Conservation (phyloP, 2,797 vertebrate species). For the Hybognathus amarus region DNA sequence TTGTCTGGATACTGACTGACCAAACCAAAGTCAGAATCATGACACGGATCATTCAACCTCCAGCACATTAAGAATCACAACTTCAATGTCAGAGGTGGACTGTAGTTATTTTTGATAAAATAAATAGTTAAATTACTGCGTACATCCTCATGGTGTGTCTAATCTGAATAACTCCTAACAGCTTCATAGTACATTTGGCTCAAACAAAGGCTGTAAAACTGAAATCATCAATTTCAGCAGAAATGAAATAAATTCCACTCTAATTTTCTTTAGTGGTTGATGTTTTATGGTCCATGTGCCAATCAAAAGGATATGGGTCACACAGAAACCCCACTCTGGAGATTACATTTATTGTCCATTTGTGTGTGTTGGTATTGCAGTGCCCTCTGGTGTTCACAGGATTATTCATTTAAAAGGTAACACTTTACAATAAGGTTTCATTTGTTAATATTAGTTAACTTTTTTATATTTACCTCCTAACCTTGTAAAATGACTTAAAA, state of each 20-base stretch:
- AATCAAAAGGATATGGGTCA: background rate
- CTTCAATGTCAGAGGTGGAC: too few species aligned
- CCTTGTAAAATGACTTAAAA: background rate
- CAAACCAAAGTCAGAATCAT: background rate
- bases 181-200: background rate
- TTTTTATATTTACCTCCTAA: background rate
- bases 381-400: constrained; percentile 50
- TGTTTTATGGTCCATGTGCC: constrained; percentile 21
- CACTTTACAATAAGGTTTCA: background rate
- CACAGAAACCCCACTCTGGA: background rate
- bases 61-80: background rate
- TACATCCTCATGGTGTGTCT: background rate
- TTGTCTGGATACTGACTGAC: background rate
- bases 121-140: background rate
- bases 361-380: constrained; percentile 12
- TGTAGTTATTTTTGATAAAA: background rate
- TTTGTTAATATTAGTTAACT: background rate
- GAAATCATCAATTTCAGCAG: constrained; percentile 2
- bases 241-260: background rate
- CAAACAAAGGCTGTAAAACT: background rate
- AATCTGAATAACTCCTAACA: background rate
- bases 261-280: background rate
- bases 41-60: background rate
- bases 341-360: constrained; percentile 15
- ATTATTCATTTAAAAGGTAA: background rate